Conservation (phyloP, 2,113 vertebrate genomes). For the Raja brachyura region DNA sequence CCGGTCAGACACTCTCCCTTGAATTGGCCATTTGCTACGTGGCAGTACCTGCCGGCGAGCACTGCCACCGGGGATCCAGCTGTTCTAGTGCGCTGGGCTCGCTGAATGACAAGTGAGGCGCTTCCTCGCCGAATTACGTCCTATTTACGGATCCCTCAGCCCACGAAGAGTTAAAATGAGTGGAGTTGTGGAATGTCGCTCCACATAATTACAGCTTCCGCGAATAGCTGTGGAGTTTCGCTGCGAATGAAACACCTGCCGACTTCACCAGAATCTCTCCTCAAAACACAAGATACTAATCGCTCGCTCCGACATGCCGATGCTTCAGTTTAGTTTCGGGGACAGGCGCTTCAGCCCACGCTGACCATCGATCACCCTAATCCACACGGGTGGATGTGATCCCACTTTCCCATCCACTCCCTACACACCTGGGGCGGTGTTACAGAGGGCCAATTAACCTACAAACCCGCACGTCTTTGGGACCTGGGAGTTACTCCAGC, state of each 20-base stretch:
- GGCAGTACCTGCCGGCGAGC: not conserved
- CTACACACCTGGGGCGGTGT: too few relatives aligned
- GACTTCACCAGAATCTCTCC: not conserved
- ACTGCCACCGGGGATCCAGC: not conserved
- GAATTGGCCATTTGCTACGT: too few relatives aligned
- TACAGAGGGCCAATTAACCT: too few relatives aligned
- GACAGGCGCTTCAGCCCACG: too few relatives aligned
- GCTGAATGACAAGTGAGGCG: not conserved
- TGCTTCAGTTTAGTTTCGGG: too few relatives aligned
- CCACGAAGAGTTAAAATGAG: not conserved
- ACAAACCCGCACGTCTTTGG: too few relatives aligned
- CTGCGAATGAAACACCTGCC: not conserved
- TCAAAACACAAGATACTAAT: not conserved
- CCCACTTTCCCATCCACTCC: too few relatives aligned
- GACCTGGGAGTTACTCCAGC: too few relatives aligned
- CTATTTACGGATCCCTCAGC: not conserved
- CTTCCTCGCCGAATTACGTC: not conserved
- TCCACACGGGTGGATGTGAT: too few relatives aligned
- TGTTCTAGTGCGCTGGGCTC: not conserved
- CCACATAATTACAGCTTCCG: not conserved
- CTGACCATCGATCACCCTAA: too few relatives aligned
- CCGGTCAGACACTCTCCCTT: not conserved
- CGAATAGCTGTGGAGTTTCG: not conserved
- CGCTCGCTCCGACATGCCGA: not conserved
- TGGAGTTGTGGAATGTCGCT: not conserved